Conservation (phyloP, 2,888 invertebrate genomes). For the Drosophila subsilvestris region DNA sequence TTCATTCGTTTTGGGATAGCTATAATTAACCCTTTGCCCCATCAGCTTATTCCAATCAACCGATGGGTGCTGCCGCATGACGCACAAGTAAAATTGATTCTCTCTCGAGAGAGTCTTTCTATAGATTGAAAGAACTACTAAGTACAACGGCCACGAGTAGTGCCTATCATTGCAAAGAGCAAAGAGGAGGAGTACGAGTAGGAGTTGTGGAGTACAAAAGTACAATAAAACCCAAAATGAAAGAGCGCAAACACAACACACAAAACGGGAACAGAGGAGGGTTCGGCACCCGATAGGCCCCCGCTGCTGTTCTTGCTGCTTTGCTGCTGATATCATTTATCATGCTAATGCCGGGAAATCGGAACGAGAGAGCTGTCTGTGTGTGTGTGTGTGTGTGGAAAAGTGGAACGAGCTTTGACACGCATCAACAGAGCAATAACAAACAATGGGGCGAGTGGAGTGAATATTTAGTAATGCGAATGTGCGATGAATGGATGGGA, state of each 20-base stretch:
- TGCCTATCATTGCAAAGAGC: conserved; percentile 11
- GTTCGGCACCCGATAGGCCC: neutral
- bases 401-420: conserved; percentile 36
- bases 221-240: neutral
- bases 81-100: no score
- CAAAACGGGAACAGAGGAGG: neutral
- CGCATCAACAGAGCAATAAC: conserved; percentile 46
- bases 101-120: no score
- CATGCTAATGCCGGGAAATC: conserved; percentile 63
- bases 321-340: conserved; percentile 55
- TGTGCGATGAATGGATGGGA: conserved; percentile 9
- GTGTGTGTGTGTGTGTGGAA: neutral
- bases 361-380: conserved; percentile 21
- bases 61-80: no score
- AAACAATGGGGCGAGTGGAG: conserved; percentile 18
- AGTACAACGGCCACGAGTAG: neutral
- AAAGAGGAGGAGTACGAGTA: neutral
- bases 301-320: conserved; percentile 5
- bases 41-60: no score
- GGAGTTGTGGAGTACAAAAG: neutral
- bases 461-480: conserved; percentile 34
- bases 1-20: no score
- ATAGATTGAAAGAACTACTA: neutral
- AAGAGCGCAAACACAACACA: neutral
- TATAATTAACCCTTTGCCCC: no score